Percentiles rank a stretch among this genome's conserved stretches.
These are phyloP conservation scores for Bujurquina vittata DNA, from an alignment of 2,113 vertebrate species.

Conservation along the genomic window DNA sequence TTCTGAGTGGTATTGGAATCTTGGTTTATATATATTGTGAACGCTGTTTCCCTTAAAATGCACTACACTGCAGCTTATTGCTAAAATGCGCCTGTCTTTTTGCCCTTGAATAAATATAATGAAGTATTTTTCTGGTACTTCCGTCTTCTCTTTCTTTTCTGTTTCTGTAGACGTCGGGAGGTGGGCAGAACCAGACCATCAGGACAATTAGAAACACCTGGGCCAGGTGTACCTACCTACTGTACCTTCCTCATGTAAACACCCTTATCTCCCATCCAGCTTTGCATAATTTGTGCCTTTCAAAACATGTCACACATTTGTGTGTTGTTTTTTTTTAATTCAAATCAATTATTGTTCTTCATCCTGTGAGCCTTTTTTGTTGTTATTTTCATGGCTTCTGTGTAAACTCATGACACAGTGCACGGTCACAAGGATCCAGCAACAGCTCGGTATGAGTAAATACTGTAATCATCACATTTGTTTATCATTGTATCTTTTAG, in stretches of 20 bases:
- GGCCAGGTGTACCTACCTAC: background rate
- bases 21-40: background rate
- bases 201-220: background rate
- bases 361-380: no score
- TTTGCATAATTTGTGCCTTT: background rate
- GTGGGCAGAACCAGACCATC: background rate
- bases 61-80: background rate
- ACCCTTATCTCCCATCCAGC: background rate
- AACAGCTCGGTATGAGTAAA: no score
- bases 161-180: background rate
- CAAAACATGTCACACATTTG: background rate
- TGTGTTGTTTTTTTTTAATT: background rate
- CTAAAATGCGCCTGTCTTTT: background rate
- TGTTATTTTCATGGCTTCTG: no score
- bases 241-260: background rate
- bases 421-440: no score
- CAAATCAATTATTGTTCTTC: no score
- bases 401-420: no score
- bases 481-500: no score
- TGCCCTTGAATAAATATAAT: background rate
- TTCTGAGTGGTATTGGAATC: background rate
- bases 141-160: background rate
- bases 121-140: background rate
- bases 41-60: background rate
- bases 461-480: no score